Percentiles rank a stretch among this genome's conserved stretches.
phyloP scores from a whole-genome alignment of 1,140 invertebrate genomes.

The Adelges cooleyi region DNA sequence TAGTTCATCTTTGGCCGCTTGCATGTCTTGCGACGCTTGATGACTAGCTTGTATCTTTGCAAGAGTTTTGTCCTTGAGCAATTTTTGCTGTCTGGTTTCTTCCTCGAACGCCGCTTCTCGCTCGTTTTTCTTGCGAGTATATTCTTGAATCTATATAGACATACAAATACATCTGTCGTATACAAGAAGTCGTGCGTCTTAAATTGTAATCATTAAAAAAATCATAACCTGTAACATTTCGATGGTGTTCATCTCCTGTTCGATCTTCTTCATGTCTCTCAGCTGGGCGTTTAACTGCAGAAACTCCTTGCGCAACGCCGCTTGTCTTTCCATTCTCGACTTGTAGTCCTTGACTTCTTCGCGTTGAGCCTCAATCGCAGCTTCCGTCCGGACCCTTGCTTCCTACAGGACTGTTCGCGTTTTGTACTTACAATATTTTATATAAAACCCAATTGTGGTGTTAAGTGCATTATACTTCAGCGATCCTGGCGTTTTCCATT shows the following conservation, averaged over 20 bases:
- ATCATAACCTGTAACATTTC: slow-evolving; percentile 47
- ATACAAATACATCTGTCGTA: neutral
- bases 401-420: neutral
- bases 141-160: slow-evolving; percentile 45
- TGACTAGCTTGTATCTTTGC: slow-evolving; percentile 40
- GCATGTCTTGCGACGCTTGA: slow-evolving; percentile 39
- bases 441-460: too few species aligned
- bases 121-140: slow-evolving; percentile 47
- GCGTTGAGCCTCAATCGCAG: slow-evolving; percentile 43
- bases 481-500: slow-evolving; percentile 37
- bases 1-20: slow-evolving; percentile 43
- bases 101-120: slow-evolving; percentile 44
- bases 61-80: slow-evolving; percentile 43
- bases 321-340: slow-evolving; percentile 38
- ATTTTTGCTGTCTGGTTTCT: slow-evolving; percentile 40
- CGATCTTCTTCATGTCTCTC: slow-evolving; percentile 35
- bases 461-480: neutral
- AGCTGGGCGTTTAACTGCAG: slow-evolving; percentile 10
- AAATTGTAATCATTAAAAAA: too few species aligned
- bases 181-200: too few species aligned
- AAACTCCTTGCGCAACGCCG: slow-evolving; percentile 8
- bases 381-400: slow-evolving; percentile 35
- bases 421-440: too few species aligned
- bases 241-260: slow-evolving; percentile 44
- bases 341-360: slow-evolving; percentile 42